A percentile compares a stretch with the other conserved stretches of the same genome.
phyloP scores from a whole-genome alignment of 2,888 invertebrate genomes.

The Orchestes rusci region DNA sequence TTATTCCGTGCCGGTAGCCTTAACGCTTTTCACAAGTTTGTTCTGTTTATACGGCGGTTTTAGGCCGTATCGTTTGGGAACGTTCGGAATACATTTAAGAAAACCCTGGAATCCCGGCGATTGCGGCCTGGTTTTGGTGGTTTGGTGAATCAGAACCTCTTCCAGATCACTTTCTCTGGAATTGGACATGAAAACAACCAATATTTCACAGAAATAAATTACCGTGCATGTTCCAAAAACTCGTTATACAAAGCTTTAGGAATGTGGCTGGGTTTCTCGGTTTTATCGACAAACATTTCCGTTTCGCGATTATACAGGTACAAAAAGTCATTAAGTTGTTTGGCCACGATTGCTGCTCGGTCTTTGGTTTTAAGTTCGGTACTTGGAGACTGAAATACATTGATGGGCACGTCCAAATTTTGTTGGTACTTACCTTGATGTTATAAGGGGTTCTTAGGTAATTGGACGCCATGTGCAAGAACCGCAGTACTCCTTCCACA shows the following conservation, averaged over 20 bases:
- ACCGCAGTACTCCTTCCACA: constrained; percentile 64
- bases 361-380: constrained; percentile 71
- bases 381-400: constrained; percentile 54
- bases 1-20: constrained; percentile 27
- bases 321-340: constrained; percentile 76
- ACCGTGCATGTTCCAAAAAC: constrained; percentile 55
- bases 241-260: constrained; percentile 51
- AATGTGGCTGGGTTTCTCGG: constrained; percentile 55
- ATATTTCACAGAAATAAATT: constrained; percentile 26
- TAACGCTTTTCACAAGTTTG: constrained; percentile 28
- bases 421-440: constrained; percentile 46
- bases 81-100: constrained; percentile 40
- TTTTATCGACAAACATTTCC: constrained; percentile 65
- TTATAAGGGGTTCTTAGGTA: constrained; percentile 63
- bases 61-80: constrained; percentile 28
- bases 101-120: constrained; percentile 37
- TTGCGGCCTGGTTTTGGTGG: constrained; percentile 27
- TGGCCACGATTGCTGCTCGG: constrained; percentile 74
- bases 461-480: constrained; percentile 65
- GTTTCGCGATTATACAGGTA: constrained; percentile 79
- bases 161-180: constrained; percentile 65
- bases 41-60: constrained; percentile 29
- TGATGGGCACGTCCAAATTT: not conserved
- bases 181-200: constrained; percentile 18
- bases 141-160: constrained; percentile 55